Evolutionary conservation across 1,140 invertebrate species (phyloP).

Genomic region (Anastrepha ludens): DNA sequence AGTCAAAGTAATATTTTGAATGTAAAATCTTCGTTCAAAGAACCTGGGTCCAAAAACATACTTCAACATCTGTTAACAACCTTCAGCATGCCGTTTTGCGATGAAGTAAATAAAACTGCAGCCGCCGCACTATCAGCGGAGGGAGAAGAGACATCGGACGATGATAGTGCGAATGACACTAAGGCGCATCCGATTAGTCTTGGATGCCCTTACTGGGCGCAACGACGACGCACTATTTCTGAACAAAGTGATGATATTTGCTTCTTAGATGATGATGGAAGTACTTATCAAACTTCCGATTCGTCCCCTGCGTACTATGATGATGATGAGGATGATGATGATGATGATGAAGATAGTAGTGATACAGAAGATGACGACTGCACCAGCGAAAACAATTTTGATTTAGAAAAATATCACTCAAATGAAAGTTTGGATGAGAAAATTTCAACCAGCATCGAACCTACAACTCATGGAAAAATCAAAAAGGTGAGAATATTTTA

Average conservation of each 20-base stretch:
- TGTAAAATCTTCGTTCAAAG: neutral
- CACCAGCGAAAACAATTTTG: neutral
- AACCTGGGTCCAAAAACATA: neutral
- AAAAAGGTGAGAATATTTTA: neutral
- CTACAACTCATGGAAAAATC: neutral
- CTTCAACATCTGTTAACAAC: neutral
- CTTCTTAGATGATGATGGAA: neutral
- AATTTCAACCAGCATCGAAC: neutral
- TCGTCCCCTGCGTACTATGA: neutral
- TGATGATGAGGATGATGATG: neutral
- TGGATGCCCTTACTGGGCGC: neutral
- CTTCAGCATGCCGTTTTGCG: neutral
- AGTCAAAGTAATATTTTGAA: neutral
- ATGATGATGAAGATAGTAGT: neutral
- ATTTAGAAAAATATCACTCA: neutral
- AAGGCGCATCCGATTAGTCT: neutral
- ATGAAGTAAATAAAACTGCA: neutral
- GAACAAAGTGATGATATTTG: conserved; percentile 13
- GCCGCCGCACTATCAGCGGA: neutral
- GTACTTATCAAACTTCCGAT: neutral
- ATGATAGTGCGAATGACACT: neutral
- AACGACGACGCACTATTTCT: neutral
- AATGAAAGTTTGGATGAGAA: neutral
- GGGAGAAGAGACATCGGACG: neutral
- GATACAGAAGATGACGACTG: neutral